A percentile compares a stretch with the other conserved stretches of the same genome.
phyloP scores from a whole-genome alignment of 2,113 vertebrate genomes.

The Chroicocephalus ridibundus region DNA sequence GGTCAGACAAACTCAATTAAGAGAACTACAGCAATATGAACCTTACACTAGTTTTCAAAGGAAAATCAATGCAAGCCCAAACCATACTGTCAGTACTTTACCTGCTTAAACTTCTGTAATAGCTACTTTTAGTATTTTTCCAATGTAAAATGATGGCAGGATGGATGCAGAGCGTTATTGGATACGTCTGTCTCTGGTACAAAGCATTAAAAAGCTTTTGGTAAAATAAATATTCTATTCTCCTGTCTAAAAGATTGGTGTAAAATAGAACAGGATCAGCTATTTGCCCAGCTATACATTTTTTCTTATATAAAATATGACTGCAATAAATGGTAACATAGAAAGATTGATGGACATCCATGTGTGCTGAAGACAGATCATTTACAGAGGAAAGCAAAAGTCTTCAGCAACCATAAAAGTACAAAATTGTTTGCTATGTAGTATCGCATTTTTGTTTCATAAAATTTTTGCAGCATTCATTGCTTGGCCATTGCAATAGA shows the following conservation, averaged over 20 bases:
- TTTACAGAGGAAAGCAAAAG: constrained; percentile 11
- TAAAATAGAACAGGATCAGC: constrained; percentile 20
- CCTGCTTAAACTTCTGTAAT: not conserved
- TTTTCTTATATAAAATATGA: constrained; percentile 42
- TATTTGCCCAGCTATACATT: not conserved
- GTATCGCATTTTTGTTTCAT: constrained; percentile 29
- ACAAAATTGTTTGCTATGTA: constrained; percentile 24
- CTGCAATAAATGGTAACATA: constrained; percentile 28
- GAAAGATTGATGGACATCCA: constrained; percentile 7
- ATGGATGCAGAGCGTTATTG: not conserved
- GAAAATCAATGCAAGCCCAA: not conserved
- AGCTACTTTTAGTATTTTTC: not conserved
- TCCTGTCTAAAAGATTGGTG: not conserved
- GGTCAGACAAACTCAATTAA: not conserved
- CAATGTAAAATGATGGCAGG: not conserved
- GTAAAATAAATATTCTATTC: constrained; percentile 23
- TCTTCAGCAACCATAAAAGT: constrained; percentile 11
- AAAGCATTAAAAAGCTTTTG: not conserved
- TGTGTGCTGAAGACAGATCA: not conserved
- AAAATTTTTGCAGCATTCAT: constrained; percentile 29
- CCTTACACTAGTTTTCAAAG: not conserved
- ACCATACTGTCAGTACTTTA: not conserved
- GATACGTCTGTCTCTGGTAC: not conserved
- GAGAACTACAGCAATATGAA: not conserved
- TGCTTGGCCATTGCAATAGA: constrained; percentile 6